phyloP scores from a whole-genome alignment of 92 coral and sea anemone genomes.

The Epizoanthus illoricatus region DNA sequence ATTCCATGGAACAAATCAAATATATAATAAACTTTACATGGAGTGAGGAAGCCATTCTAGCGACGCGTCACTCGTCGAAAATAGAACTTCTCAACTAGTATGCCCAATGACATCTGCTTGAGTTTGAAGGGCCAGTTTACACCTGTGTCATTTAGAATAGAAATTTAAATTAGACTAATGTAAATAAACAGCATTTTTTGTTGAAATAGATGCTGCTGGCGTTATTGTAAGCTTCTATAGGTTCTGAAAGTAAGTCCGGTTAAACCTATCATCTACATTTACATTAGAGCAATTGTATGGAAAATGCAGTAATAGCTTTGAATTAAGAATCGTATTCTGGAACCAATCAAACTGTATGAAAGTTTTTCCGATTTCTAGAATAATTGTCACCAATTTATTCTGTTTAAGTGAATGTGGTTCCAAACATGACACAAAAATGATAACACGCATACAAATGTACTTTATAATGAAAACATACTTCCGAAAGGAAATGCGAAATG shows the following conservation, averaged over 20 bases:
- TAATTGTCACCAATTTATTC: not conserved
- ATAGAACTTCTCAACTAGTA: not conserved
- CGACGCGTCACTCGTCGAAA: not conserved
- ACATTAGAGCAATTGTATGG: not conserved
- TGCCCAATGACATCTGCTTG: slow-evolving; percentile 3
- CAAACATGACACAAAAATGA: not conserved
- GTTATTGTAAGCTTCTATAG: not conserved
- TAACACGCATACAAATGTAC: not conserved
- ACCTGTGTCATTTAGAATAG: slow-evolving; percentile 1
- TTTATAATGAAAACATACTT: slow-evolving; percentile 15
- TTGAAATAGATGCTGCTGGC: not conserved
- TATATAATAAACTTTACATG: not conserved
- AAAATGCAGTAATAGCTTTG: too few species aligned
- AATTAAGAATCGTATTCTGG: too few species aligned
- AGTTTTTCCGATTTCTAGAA: not conserved
- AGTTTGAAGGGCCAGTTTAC: slow-evolving; percentile 2
- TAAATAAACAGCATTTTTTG: slow-evolving; percentile 10
- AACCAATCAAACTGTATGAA: too few species aligned
- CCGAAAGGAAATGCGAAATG: slow-evolving; percentile 13
- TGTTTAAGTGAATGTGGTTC: not conserved
- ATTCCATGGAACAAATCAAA: not conserved
- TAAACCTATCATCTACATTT: not conserved
- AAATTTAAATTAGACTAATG: slow-evolving; percentile 23
- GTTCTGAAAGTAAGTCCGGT: not conserved
- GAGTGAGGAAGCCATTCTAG: not conserved